phyloP scores from a whole-genome alignment of 1,140 invertebrate species.

The Thaumetopoea pityocampa region DNA sequence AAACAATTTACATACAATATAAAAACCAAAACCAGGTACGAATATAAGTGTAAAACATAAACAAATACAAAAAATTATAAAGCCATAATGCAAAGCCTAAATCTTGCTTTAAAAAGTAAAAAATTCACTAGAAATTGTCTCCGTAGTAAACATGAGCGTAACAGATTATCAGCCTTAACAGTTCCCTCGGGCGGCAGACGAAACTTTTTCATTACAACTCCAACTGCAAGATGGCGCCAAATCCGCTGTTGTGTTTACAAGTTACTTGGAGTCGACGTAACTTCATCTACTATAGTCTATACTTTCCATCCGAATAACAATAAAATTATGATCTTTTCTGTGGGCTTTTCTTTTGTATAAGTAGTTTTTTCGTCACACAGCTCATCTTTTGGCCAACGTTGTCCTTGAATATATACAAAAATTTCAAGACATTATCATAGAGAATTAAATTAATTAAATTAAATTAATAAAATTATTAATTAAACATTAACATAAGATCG shows the following conservation, averaged over 20 bases:
- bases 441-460: too few species aligned
- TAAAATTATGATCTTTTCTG: background rate
- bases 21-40: too few species aligned
- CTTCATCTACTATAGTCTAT: slow-evolving; percentile 1
- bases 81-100: too few species aligned
- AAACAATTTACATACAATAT: too few species aligned
- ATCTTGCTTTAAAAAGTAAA: background rate
- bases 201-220: slow-evolving; percentile 38
- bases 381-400: too few species aligned
- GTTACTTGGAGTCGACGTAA: slow-evolving; percentile 8
- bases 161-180: slow-evolving; percentile 22
- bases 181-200: slow-evolving; percentile 5
- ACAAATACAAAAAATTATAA: too few species aligned
- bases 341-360: background rate
- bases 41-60: too few species aligned
- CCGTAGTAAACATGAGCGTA: slow-evolving; percentile 18
- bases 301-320: slow-evolving; percentile 8
- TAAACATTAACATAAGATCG: too few species aligned
- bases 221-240: slow-evolving; percentile 7
- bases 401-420: too few species aligned
- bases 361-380: background rate
- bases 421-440: too few species aligned
- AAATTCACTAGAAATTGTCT: slow-evolving; percentile 1
- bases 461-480: too few species aligned
- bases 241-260: slow-evolving; percentile 18